A percentile compares a stretch with the other conserved stretches of the same genome.
These are phyloP conservation scores for Strix uralensis DNA, from an alignment of 2,113 vertebrate species.

Conservation along the genomic window DNA sequence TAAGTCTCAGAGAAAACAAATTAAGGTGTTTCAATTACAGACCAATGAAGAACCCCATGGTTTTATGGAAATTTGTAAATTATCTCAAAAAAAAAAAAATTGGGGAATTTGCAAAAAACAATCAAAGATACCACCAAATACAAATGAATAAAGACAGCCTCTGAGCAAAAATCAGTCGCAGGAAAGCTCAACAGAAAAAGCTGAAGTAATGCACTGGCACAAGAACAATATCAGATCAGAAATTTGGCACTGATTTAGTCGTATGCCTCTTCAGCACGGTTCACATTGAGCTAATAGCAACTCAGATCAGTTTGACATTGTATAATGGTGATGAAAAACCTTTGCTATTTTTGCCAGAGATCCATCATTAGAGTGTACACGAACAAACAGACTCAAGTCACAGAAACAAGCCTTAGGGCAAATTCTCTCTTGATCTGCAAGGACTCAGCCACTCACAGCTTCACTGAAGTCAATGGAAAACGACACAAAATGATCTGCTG, in stretches of 20 bases:
- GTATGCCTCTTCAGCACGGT: not conserved
- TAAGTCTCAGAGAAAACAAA: not conserved
- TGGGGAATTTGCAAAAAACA: not conserved
- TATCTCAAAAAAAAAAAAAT: not conserved
- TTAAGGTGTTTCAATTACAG: not conserved
- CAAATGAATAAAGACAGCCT: not conserved
- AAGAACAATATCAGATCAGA: not conserved
- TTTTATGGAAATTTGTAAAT: not conserved
- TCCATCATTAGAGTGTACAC: not conserved
- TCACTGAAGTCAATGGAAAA: not conserved
- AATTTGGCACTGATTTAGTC: not conserved
- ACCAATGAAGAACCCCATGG: not conserved
- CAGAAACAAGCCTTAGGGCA: slow-evolving; percentile 19
- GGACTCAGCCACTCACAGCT: not conserved
- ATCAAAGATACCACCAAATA: not conserved
- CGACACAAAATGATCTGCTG: not conserved
- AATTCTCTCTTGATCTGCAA: not conserved
- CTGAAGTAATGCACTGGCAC: not conserved
- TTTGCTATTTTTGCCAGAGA: not conserved
- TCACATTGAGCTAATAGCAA: slow-evolving; percentile 9
- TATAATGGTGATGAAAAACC: not conserved
- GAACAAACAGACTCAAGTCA: slow-evolving; percentile 20
- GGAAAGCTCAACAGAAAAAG: not conserved
- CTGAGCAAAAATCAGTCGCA: not conserved
- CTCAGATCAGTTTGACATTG: slow-evolving; percentile 1